Base-by-base conservation (phyloP, 2,888 invertebrate species). In the Chouioia cunea region DNA sequence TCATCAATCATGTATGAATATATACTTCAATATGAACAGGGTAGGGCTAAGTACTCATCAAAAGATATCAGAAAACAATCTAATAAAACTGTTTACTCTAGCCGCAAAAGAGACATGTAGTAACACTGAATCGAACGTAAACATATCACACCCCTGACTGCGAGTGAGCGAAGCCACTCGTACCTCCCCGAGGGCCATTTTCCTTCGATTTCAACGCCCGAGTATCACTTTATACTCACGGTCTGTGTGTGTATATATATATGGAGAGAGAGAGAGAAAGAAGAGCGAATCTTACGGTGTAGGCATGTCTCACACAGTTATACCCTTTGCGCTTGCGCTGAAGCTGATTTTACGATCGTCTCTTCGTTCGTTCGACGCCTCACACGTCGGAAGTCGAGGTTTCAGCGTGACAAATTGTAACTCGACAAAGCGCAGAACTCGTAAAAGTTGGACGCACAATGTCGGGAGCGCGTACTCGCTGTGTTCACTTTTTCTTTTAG, bases 371-470 rank as follows among this genome's bases (percentile, higher is more conserved):
- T 56, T 50, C 44, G 44, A 16, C 48, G 20, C 54, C 66, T 20
- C 54, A 12, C 48, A 66, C 43, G 18, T 56, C 14, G 48, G 20
- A n/a, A 18, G 36, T 27, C 53, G 23, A 16, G 53, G 36, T 65
- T 70, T 57, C 65, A 65, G 63, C 63, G 63, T 71, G 66, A 71
- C 71, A 67, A 71, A 71, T 71, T 67, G 63, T 71, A 71, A 67
- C 66, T 52, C 47, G 63, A 71, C 71, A 71, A 71, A 71, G 52
- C 23, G 50, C 47, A 20, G 56, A 36, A 48, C 58, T 43, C 65
- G 56, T 70, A 62, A 65, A 70, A 65, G 52, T 50, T 44, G 47
- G 58, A 27, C 47, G 48, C 36, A 27, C 44, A 54, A 54, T 47
- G 47, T 18, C 18, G n/a, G n/a, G n/a, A n/a, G n/a, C n/a, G n/a